Evolutionary conservation across 2,113 vertebrate species (phyloP), one percentile per base, ranked within the genome.

Genomic region (Paradoxurus hermaphroditus): DNA sequence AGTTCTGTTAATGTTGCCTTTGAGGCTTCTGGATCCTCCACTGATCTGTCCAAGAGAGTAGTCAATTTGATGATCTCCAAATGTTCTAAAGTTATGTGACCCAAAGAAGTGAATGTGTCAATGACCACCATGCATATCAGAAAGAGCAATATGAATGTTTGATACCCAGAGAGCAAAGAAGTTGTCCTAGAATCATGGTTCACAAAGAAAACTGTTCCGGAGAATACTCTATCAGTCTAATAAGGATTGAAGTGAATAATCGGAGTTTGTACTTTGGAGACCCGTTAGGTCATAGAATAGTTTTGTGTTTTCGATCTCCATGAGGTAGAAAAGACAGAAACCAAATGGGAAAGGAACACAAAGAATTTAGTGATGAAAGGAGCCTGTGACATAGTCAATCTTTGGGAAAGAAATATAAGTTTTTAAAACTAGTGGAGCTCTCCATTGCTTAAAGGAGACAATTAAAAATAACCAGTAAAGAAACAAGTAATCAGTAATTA

Each of bases 391-490:
- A 82, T 34, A 82, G 15, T 27, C 23, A 25, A 85, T 31, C 68
- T 68, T 72, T 75, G 34, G 41, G 31, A 63, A 27, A n/a, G 86
- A 78, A 65, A 94, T 7, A 9, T 44, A 72, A 62, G 7, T 8
- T 73, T 94, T 95, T 86, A 84, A 96, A 91, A 36, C 29, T 46
- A 68, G 75, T 4, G 12, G 72, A 87, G 16, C 3, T 75, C n/a
- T 46, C 6, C 34, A 39, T 83, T 91, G 3, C 72, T 96, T 91
- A 93, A 95, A 93, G 68, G 23, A 94, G 21, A 53, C 5, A 16
- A 90, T 36, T 88, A 73, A 96, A 95, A 92, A 53, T 49, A 89
- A 68, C n/a, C 29, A 88, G n/a, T 70, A 41, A 93, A 82, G 49
- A 62, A 68, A 86, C 82, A 86, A 75, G 13, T 65, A 75, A 89